These are phyloP conservation scores for Amphiprion percula DNA, from an alignment of 2,113 vertebrate genomes.

Conservation along the genomic window DNA sequence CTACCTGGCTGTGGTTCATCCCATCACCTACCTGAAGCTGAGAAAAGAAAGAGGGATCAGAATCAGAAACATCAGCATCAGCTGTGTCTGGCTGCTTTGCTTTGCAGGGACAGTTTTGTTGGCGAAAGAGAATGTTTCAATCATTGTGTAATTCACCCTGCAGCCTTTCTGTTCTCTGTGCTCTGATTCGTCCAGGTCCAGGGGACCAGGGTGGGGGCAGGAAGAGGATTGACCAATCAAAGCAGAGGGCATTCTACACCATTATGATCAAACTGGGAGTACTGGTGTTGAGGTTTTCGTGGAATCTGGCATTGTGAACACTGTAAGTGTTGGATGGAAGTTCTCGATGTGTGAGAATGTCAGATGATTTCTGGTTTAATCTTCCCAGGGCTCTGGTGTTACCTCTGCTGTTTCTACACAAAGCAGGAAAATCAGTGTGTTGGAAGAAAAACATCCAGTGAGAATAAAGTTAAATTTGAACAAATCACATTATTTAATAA, in stretches of 20 bases:
- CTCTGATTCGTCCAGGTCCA: constrained; percentile 22
- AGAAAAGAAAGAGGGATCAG: too few species aligned
- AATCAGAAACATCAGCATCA: too few species aligned
- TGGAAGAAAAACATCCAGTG: neutral
- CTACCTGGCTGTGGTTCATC: too few species aligned
- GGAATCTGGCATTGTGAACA: neutral
- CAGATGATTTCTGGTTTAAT: neutral
- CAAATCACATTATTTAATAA: too few species aligned
- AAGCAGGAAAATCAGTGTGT: neutral
- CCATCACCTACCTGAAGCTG: too few species aligned
- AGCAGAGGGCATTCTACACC: constrained; percentile 10
- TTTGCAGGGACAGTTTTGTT: too few species aligned
- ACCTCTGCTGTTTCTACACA: constrained; percentile 10
- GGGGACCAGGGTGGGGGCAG: neutral
- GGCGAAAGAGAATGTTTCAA: too few species aligned
- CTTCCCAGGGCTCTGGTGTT: constrained; percentile 2
- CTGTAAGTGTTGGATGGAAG: too few species aligned
- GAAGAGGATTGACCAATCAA: constrained; percentile 6
- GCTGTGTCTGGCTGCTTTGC: too few species aligned
- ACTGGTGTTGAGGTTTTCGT: neutral
- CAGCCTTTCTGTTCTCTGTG: constrained; percentile 4
- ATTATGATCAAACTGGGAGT: constrained; percentile 3
- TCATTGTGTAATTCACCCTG: neutral
- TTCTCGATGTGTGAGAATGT: too few species aligned
- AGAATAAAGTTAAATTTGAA: too few species aligned